Evolutionary conservation across 2,113 vertebrate genomes (phyloP).

Genomic region (Actenoides lindsayi): DNA sequence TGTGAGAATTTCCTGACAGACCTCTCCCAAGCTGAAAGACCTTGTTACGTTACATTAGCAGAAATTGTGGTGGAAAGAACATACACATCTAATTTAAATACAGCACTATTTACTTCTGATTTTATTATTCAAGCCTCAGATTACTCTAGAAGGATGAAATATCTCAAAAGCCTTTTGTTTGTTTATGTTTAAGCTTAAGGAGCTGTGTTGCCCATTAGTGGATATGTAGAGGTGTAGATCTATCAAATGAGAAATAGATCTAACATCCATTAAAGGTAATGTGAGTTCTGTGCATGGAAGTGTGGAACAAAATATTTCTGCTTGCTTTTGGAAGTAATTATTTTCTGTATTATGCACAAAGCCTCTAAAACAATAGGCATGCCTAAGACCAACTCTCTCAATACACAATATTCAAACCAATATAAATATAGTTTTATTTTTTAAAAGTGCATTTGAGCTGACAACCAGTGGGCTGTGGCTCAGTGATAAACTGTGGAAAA

Average conservation of each 20-base stretch:
- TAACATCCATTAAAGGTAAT: not conserved
- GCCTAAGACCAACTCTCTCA: not conserved
- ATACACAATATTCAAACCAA: not conserved
- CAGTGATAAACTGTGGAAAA: constrained; percentile 57
- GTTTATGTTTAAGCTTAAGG: not conserved
- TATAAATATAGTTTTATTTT: constrained; percentile 41
- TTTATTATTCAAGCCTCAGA: not conserved
- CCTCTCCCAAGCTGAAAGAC: not conserved
- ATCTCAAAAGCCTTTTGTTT: not conserved
- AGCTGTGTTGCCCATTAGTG: not conserved
- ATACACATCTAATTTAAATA: not conserved
- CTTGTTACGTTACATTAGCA: not conserved
- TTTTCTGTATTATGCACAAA: not conserved
- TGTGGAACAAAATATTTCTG: not conserved
- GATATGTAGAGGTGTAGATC: not conserved
- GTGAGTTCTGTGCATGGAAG: not conserved
- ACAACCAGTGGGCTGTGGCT: constrained; percentile 23
- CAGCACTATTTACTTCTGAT: not conserved
- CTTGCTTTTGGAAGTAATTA: not conserved
- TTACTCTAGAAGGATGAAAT: not conserved
- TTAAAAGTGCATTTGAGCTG: not conserved
- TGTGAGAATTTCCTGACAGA: not conserved
- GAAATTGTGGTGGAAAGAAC: not conserved
- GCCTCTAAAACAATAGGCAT: not conserved
- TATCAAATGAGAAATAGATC: not conserved